These are phyloP conservation scores for Pseudopleuronectes americanus DNA, from an alignment of 2,797 vertebrate genomes.

Conservation along the genomic window DNA sequence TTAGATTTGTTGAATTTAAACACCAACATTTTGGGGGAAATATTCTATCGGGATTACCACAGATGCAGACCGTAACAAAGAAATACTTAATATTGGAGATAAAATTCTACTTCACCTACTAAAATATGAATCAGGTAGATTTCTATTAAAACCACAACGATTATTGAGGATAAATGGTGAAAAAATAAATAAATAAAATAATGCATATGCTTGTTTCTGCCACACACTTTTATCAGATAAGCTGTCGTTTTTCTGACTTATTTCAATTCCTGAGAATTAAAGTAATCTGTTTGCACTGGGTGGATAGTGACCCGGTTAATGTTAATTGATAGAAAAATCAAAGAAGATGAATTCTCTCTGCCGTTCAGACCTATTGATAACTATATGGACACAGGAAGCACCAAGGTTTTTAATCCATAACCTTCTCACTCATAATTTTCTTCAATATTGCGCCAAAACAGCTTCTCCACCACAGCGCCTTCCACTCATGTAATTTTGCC, in stretches of 20 bases:
- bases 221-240: too few species aligned
- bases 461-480: slow-evolving; percentile 12
- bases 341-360: neutral
- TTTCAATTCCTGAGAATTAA: neutral
- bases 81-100: neutral
- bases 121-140: neutral
- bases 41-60: neutral
- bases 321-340: neutral
- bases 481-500: slow-evolving; percentile 58
- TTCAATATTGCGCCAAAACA: slow-evolving; percentile 36
- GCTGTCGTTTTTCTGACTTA: neutral
- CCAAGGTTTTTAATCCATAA: neutral
- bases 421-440: neutral
- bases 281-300: neutral
- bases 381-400: neutral
- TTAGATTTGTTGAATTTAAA: neutral
- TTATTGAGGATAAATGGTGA: too few species aligned
- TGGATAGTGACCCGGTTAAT: neutral
- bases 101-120: neutral
- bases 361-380: slow-evolving; percentile 1
- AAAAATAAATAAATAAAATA: too few species aligned
- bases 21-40: neutral
- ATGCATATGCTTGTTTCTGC: too few species aligned
- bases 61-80: too few species aligned
- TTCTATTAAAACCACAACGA: neutral